Evolutionary conservation across 2,113 vertebrate genomes (phyloP).

Genomic region (Ceyx cyanopectus): DNA sequence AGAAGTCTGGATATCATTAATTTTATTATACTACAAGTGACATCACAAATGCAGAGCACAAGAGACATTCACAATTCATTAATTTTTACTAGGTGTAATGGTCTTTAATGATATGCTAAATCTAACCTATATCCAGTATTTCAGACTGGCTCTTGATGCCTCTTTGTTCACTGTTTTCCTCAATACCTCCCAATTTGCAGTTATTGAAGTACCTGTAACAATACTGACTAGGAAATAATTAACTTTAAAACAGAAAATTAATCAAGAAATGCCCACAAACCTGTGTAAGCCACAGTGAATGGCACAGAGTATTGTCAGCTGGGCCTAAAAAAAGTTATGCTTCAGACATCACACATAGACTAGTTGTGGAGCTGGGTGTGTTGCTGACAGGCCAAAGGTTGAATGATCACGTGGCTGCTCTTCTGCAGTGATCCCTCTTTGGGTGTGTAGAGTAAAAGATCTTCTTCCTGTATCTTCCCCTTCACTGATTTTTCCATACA

Average conservation of each 20-base stretch:
- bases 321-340: neutral
- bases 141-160: neutral
- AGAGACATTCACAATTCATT: neutral
- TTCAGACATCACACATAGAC: rapidly evolving
- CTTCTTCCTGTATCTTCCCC: neutral
- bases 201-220: neutral
- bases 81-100: neutral
- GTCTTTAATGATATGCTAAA: neutral
- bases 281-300: neutral
- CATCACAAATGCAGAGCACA: neutral
- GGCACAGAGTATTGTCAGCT: neutral
- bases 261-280: neutral
- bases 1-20: neutral
- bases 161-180: neutral
- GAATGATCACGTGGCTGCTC: rapidly evolving
- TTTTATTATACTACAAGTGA: neutral
- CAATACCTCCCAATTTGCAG: neutral
- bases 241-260: neutral
- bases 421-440: neutral
- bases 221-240: neutral
- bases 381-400: neutral
- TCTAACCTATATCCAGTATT: rapidly evolving
- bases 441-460: neutral
- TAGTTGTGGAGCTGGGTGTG: neutral
- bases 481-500: neutral